Percentiles rank a stretch among this genome's conserved stretches.
Evolutionary conservation across 2,888 invertebrate species (phyloP).

Genomic region (Thereva nobilitata): DNA sequence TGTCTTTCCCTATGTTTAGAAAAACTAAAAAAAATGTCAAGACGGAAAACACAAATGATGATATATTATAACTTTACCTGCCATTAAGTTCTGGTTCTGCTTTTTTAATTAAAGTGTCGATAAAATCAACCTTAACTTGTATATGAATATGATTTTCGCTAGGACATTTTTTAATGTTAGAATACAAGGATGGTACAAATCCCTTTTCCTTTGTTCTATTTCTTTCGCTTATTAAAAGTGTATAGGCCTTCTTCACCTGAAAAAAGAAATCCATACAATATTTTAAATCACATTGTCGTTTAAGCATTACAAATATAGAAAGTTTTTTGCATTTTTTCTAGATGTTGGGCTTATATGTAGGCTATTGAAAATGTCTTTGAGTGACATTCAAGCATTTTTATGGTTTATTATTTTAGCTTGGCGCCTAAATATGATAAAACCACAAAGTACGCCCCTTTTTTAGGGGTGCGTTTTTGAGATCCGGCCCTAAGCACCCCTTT

Average conservation of each 20-base stretch:
- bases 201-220: constrained; percentile 87
- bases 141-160: constrained; percentile 87
- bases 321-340: too few relatives aligned
- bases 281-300: background rate
- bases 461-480: too few relatives aligned
- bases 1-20: constrained; percentile 83
- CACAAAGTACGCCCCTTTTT: too few relatives aligned
- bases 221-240: constrained; percentile 80
- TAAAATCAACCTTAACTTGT: constrained; percentile 84
- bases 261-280: constrained; percentile 34
- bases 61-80: constrained; percentile 59
- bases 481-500: too few relatives aligned
- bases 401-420: too few relatives aligned
- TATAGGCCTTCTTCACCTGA: constrained; percentile 76
- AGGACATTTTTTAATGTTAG: constrained; percentile 83
- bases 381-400: too few relatives aligned
- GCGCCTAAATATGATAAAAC: too few relatives aligned
- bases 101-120: constrained; percentile 82
- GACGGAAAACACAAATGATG: constrained; percentile 1
- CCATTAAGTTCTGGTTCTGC: constrained; percentile 92
- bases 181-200: constrained; percentile 83
- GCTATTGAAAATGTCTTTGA: too few relatives aligned
- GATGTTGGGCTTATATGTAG: too few relatives aligned
- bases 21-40: constrained; percentile 48
- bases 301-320: too few relatives aligned